Evolutionary conservation across 1,140 invertebrate genomes (phyloP).

Genomic region (Cherax quadricarinatus): DNA sequence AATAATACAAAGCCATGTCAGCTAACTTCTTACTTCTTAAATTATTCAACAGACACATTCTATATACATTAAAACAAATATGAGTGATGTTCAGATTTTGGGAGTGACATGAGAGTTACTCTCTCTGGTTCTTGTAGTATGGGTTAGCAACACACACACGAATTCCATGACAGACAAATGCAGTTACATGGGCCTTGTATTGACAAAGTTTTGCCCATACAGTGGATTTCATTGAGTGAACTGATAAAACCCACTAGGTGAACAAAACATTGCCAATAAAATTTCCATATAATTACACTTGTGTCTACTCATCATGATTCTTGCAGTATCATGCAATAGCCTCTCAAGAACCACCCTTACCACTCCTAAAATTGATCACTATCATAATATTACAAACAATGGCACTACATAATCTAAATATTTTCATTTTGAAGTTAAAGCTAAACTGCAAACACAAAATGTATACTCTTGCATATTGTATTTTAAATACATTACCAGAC

Average conservation of each 20-base stretch:
- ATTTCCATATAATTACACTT: not conserved
- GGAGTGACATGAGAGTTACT: not conserved
- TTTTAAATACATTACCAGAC: not conserved
- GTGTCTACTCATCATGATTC: not conserved
- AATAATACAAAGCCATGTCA: not conserved
- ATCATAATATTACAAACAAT: not conserved
- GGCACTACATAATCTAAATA: not conserved
- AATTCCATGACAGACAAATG: too few species aligned
- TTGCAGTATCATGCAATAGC: not conserved
- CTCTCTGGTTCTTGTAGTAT: not conserved
- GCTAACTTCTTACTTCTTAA: slow-evolving; percentile 1
- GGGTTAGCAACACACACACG: too few species aligned
- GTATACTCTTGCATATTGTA: slow-evolving; percentile 6
- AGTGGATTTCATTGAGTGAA: too few species aligned
- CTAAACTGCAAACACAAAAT: not conserved
- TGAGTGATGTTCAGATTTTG: not conserved
- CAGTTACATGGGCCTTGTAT: too few species aligned
- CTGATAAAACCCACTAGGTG: too few species aligned
- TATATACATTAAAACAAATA: not conserved
- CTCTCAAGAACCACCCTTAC: not conserved
- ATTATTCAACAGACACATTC: not conserved
- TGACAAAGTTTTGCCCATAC: too few species aligned
- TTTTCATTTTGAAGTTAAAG: not conserved
- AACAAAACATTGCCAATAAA: too few species aligned
- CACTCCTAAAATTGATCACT: not conserved